phyloP scores from a whole-genome alignment of 2,888 invertebrate genomes.

The Cephus pygmeus region DNA sequence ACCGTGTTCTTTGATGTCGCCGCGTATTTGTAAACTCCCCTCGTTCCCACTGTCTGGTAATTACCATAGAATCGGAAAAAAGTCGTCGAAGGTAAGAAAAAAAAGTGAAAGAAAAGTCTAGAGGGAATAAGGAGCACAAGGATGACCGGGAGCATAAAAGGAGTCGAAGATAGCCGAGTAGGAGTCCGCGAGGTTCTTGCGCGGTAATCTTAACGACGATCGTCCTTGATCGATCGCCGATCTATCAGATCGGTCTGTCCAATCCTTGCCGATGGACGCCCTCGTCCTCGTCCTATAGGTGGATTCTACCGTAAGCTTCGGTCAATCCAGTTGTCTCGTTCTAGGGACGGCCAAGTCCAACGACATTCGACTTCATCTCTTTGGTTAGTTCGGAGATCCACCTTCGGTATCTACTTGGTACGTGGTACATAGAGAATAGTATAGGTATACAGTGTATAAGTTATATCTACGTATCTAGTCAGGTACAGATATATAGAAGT shows the following conservation, averaged over 20 bases:
- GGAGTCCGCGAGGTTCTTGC: not conserved
- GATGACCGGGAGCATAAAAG: not conserved
- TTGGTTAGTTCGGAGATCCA: slow-evolving; percentile 22
- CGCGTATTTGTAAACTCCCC: not conserved
- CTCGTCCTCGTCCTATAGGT: not conserved
- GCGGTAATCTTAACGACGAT: not conserved
- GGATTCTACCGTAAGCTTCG: not conserved
- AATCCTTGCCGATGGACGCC: not conserved
- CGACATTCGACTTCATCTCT: slow-evolving; percentile 52
- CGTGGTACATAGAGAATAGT: not conserved
- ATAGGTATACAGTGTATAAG: not conserved
- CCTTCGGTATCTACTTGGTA: not conserved
- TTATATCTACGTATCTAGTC: not conserved
- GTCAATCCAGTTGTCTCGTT: not conserved
- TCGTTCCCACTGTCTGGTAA: not conserved
- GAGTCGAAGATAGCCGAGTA: not conserved
- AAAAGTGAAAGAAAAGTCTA: not conserved
- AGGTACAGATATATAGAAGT: not conserved
- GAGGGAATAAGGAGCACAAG: not conserved
- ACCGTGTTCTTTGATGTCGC: not conserved
- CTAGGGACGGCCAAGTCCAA: slow-evolving; percentile 18
- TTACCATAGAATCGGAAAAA: not conserved
- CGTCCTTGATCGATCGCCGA: not conserved
- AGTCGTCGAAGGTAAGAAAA: not conserved
- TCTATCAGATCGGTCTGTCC: not conserved